Conservation (phyloP, 2,888 invertebrate genomes). For the Furcula furcula region DNA sequence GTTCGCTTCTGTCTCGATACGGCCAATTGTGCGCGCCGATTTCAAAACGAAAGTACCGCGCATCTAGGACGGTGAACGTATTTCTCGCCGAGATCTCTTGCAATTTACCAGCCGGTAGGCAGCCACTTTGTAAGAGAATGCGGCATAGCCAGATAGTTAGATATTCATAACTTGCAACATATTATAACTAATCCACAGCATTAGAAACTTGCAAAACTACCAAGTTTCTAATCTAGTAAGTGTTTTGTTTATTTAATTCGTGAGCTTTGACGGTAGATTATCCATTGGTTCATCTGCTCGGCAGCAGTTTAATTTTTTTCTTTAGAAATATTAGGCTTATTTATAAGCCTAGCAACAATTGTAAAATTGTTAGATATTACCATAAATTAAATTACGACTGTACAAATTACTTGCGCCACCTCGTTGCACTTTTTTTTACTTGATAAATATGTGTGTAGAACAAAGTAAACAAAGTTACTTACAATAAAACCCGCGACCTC, state of each 20-base stretch:
- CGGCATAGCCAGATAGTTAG: slow-evolving; percentile 65
- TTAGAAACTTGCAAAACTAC: slow-evolving; percentile 52
- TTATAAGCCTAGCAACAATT: no score
- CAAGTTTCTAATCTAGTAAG: slow-evolving; percentile 58
- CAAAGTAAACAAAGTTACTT: no score
- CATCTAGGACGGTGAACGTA: slow-evolving; percentile 82
- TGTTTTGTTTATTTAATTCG: slow-evolving; percentile 39
- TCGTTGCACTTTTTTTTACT: no score
- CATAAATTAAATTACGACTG: no score
- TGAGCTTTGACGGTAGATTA: slow-evolving; percentile 22
- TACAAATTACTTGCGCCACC: no score
- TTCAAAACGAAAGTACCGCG: slow-evolving; percentile 81
- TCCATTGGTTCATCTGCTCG: no score
- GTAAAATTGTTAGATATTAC: no score
- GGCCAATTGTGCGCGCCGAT: slow-evolving; percentile 80
- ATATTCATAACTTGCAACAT: slow-evolving; percentile 71
- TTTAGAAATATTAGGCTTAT: no score
- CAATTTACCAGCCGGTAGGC: slow-evolving; percentile 64
- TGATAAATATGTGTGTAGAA: no score
- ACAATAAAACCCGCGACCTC: no score
- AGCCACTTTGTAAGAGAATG: slow-evolving; percentile 64
- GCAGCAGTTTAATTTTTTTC: no score
- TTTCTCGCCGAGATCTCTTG: slow-evolving; percentile 76
- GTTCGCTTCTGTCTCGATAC: slow-evolving; percentile 71
- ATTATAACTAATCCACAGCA: slow-evolving; percentile 45